Base-by-base conservation (phyloP, 2,888 invertebrate genomes). In the Lasioglossum zephyrum region DNA sequence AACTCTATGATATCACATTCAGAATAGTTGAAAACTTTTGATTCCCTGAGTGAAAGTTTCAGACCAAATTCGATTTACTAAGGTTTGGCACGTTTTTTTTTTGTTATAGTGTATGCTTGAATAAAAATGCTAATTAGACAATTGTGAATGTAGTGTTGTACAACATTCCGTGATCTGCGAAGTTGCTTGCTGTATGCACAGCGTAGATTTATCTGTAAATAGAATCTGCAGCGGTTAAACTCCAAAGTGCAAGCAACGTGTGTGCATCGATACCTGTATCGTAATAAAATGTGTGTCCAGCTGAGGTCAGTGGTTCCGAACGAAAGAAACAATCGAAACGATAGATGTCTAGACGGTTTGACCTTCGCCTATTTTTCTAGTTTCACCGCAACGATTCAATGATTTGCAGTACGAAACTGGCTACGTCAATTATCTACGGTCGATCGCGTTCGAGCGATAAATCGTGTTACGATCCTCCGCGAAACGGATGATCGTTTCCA, bases 321-420 rank as follows among this genome's bases (percentile, higher is more conserved):
- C 5, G 77, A 82, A 74, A 11, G 44, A 79, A 77, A 53, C n/a
- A 44, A 66, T 44, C 22, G 31, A 3, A 18, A 47, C 26, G 26
- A 26, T 44, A 47, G 73, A 41, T 36, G 44, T 47, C 60, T 60
- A 60, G 26, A 60, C 26, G 8, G n/a, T 0, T 18, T 88, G 91
- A 91, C 93, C 93, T 93, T 92, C 92, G 92, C 92, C 93, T 85
- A 82, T 74, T 92, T 91, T 86, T 86, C 53, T 81, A 81, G 73
- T 53, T 82, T 85, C 77, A 31, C 84, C 81, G 86, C 70, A 92
- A 91, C 89, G 92, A 87, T 92, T 85, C 86, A 89, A 86, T 91
- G 88, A 88, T 74, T 87, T 76, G 39, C 31, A n/a, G 18, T 39
- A 11, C 57, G 22, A 78, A n/a, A 57, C 41, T n/a, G 22, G 53